A percentile compares a stretch with the other conserved stretches of the same genome.
These are phyloP conservation scores for Nasua narica DNA, from an alignment of 2,797 vertebrate genomes.

Conservation along the genomic window DNA sequence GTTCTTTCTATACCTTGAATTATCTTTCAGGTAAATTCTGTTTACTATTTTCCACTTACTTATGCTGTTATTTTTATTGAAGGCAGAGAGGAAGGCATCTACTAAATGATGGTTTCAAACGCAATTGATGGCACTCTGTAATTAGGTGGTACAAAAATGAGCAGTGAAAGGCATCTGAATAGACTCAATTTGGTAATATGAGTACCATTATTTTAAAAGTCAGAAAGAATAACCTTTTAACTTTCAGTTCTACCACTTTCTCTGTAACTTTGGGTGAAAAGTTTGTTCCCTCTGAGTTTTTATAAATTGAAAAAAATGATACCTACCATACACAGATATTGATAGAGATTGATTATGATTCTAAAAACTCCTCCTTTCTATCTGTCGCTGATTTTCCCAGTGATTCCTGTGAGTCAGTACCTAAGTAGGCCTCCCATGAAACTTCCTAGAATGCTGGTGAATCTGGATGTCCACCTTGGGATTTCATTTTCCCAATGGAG, in stretches of 20 bases:
- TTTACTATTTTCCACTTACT: neutral
- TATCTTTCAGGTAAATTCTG: neutral
- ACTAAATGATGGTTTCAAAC: neutral
- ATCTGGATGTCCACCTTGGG: neutral
- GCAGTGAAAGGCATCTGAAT: neutral
- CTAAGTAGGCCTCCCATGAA: neutral
- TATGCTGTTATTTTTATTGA: neutral
- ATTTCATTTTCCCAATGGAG: neutral
- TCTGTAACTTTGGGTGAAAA: neutral
- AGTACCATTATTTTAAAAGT: neutral
- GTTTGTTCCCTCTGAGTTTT: neutral
- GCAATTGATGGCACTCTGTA: neutral
- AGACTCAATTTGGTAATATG: neutral
- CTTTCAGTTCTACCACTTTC: neutral
- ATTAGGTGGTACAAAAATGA: neutral
- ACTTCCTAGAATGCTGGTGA: neutral
- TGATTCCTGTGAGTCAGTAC: neutral
- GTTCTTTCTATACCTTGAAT: neutral
- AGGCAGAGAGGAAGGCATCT: neutral
- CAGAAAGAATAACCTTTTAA: neutral
- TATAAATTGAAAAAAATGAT: neutral
- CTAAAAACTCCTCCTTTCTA: neutral
- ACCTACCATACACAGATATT: neutral
- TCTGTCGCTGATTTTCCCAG: neutral
- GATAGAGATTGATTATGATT: neutral